Evolutionary conservation across 2,888 invertebrate species (phyloP).

Genomic region (Cheilosia vulpina): DNA sequence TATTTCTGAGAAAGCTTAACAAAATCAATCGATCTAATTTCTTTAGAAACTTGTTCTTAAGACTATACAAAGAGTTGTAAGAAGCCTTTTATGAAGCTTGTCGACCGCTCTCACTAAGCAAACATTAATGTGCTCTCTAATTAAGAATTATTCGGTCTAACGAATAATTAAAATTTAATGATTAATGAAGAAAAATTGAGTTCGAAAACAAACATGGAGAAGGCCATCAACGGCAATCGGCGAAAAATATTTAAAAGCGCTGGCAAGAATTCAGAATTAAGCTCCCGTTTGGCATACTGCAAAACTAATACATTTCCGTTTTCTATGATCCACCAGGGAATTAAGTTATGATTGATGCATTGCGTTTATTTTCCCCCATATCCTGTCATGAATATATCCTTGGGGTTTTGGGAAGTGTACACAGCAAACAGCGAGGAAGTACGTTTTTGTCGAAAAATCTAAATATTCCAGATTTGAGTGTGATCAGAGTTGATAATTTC

Average conservation of each 20-base stretch:
- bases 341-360: conserved; percentile 60
- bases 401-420: background rate
- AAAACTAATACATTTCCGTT: background rate
- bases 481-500: conserved; percentile 2
- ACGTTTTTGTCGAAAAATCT: conserved; percentile 53
- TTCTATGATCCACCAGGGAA: conserved; percentile 32
- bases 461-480: conserved; percentile 28
- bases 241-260: conserved; percentile 3
- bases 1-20: too few relatives aligned
- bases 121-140: background rate
- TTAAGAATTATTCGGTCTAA: background rate
- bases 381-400: conserved; percentile 28
- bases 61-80: too few relatives aligned
- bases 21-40: too few relatives aligned
- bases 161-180: conserved; percentile 4
- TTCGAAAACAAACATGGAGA: conserved; percentile 2
- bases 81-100: too few relatives aligned
- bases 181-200: conserved; percentile 37
- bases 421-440: conserved; percentile 4
- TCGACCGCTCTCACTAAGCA: too few relatives aligned
- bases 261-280: conserved; percentile 12
- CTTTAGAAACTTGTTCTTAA: too few relatives aligned
- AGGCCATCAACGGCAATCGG: background rate
- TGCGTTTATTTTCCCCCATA: conserved; percentile 24
- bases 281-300: background rate